Evolutionary conservation across 2,797 vertebrate genomes (phyloP), one percentile per base, ranked within the genome.

Genomic region (Crocodylus rhombifer): DNA sequence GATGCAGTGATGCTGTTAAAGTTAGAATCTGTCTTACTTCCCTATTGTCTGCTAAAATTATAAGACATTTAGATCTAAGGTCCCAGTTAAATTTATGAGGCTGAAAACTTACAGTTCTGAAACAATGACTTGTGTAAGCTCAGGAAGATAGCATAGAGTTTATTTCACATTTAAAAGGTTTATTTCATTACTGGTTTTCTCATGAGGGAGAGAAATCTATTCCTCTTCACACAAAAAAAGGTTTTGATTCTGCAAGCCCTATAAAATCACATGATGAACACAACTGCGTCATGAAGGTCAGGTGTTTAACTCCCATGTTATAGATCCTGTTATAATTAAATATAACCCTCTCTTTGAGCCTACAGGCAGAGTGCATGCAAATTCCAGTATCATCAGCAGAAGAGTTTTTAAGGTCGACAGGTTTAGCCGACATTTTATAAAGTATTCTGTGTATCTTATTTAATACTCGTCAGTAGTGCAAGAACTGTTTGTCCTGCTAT

Each of bases 361-460:
- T 88, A 75, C 67, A 86, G 21, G 80, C 65, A 87, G 60, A 64
- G 57, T 79, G 51, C 62, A 0, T 75, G 21, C 84, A 58, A 76
- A 85, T 56, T 86, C 4, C 12, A 67, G 16, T 51, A 30, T 30
- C 20, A 18, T 55, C 76, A 67, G 28, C 91, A 82, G 7, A 0
- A 11, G 28, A 28, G 60, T 51, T 80, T 95, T 93, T 92, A 92
- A 91, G 79, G 71, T 96, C 65, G 79, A 28, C 62, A 82, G 4
- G 75, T 92, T 80, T 55, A 71, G 15, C 55, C 96, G 88, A 74
- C 77, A 42, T 92, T 86, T 36, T 79, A 23, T 75, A 80, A 89
- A 87, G 61, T 62, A 75, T n/a, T 79, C 16, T 51, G 2, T 77
- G 92, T 88, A 82, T 88, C 60, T 82, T 64, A 65, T n/a, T 91